Evolutionary conservation across 2,888 invertebrate species (phyloP), one percentile per base, ranked within the genome.

Genomic region (Stenchaetothrips biformis): DNA sequence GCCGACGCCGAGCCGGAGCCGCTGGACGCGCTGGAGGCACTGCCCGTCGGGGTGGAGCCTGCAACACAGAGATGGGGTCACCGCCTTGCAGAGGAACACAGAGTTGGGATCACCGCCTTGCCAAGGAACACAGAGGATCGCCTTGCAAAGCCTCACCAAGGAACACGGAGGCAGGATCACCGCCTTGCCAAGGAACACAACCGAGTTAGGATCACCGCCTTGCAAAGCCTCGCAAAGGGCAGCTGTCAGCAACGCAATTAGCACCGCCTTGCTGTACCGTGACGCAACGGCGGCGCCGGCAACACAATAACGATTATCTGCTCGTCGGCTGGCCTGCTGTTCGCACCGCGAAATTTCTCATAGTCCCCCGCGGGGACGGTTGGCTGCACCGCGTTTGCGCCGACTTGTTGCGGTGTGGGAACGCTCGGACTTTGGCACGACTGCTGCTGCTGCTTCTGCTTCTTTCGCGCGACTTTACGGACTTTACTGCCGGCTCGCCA

Each of bases 1-100:
- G 67, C 67, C 25, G 67, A 74, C 67, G 67, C 67, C 25, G 67
- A 74, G 21, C 67, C 67, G 67, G 67, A 74, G 67, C 67, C 67
- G 67, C 67, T 74, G 9, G 67, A 74, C 25, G 67, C 67, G 67
- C 67, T 74, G 8, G 67, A 74, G 9, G 67, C n/a, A 11, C 21
- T 25, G 8, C 67, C 67, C 67, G 67, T 74, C 67, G 67, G 67
- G 9, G 67, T 74, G 9, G 67, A 74, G 11, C 67, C 67, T 74
- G 67, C 53, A 18, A 13, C 37, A 37, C 37, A 37, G 37, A 59
- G 59, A 6, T 25, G 8, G 7, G 8, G 21, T 16, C 53, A 25
- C 25, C 7, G 67, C 18, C 67, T 7, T 67, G 67, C 18, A 53
- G 53, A 11, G 37, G n/a, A n/a, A n/a, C n/a, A 37, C 37, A 37